Conservation (phyloP, 1,140 invertebrate genomes). For the Caenorhabditis briggsae region DNA sequence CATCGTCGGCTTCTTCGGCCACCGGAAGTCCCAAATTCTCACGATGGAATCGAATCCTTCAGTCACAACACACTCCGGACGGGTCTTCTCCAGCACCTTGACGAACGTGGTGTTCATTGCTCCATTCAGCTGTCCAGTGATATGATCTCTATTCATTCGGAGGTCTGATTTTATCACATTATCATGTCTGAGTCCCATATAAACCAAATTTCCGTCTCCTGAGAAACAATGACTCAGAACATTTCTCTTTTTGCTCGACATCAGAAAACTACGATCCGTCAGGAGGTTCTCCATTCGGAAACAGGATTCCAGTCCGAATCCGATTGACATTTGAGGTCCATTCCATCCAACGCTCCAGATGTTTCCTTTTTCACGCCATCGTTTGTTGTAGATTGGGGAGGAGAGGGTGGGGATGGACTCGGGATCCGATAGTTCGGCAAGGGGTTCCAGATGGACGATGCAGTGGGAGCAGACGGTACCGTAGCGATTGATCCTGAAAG, state of each 20-base stretch:
- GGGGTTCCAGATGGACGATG: constrained; percentile 20
- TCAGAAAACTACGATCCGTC: neutral
- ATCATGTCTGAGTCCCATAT: constrained; percentile 28
- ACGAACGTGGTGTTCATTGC: constrained; percentile 8
- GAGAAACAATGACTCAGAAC: constrained; percentile 38
- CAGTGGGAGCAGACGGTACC: constrained; percentile 6
- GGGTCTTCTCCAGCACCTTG: neutral
- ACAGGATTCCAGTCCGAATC: constrained; percentile 28
- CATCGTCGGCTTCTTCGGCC: constrained; percentile 34
- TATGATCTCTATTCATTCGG: constrained; percentile 43
- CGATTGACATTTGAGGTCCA: constrained; percentile 35
- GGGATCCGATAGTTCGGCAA: constrained; percentile 11
- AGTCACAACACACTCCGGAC: constrained; percentile 7
- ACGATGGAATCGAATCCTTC: constrained; percentile 43
- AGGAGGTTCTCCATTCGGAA: constrained; percentile 31
- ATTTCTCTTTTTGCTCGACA: constrained; percentile 6
- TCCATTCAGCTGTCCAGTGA: constrained; percentile 37
- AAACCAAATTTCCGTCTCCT: constrained; percentile 8
- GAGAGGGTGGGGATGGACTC: constrained; percentile 11
- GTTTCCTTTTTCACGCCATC: constrained; percentile 25
- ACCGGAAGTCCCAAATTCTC: constrained; percentile 27
- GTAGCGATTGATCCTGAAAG: neutral
- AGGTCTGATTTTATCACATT: constrained; percentile 32
- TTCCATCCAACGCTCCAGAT: constrained; percentile 49
- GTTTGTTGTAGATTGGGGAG: constrained; percentile 20